phyloP scores from a whole-genome alignment of 2,113 vertebrate genomes.

The Astur gentilis region DNA sequence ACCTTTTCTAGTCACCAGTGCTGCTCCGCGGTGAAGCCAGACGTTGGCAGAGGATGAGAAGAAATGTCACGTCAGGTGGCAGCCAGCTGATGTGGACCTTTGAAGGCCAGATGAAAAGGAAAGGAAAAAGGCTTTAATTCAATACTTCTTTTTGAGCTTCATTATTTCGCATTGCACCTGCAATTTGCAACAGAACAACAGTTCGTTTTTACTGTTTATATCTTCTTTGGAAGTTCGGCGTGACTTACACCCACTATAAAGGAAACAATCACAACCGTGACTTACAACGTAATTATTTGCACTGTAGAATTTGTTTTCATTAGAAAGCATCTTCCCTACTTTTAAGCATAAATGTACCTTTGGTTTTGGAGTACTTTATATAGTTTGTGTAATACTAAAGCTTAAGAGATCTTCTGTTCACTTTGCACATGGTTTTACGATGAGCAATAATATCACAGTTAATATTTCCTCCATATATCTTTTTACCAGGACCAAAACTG shows the following conservation, averaged over 20 bases:
- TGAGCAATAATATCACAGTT: neutral
- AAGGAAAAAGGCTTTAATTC: neutral
- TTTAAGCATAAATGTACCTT: neutral
- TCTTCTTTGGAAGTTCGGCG: neutral
- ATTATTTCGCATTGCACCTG: neutral
- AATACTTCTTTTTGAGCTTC: neutral
- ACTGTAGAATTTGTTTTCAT: neutral
- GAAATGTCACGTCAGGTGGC: neutral
- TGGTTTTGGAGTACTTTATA: neutral
- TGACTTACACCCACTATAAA: neutral
- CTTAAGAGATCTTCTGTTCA: neutral
- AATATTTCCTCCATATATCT: neutral
- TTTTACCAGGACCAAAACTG: neutral
- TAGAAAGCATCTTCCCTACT: neutral
- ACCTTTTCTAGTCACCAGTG: neutral
- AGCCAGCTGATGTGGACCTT: neutral
- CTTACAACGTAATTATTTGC: neutral
- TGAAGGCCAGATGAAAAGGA: neutral
- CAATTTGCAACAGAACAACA: neutral
- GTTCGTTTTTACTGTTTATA: neutral
- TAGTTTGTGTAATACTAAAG: neutral
- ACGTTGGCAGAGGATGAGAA: neutral
- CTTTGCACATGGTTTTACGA: neutral
- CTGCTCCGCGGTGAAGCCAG: neutral
- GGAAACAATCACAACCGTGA: neutral